Evolutionary conservation across 64 coral and sea anemone species (phyloP), one percentile per base, ranked within the genome.

Genomic region (Montipora sp.): DNA sequence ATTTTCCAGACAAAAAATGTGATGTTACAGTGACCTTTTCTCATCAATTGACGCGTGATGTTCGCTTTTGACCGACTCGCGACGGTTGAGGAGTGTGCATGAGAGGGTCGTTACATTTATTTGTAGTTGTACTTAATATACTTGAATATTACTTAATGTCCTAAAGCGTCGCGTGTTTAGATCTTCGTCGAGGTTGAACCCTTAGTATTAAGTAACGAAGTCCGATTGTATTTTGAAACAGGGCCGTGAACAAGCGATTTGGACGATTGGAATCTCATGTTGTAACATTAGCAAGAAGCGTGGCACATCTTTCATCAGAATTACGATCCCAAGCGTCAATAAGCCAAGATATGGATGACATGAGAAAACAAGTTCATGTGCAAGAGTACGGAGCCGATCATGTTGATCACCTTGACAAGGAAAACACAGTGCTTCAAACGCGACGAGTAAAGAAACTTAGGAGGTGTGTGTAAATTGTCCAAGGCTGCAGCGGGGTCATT

Each of bases 171-270:
- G 4, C 53, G 53, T 57, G 11, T 11, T 57, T 8, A 57, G 53
- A 6, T 8, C 6, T 57, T 57, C 11, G 0, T 57, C 53, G 53
- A 57, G 53, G 53, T 8, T 57, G 6, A 36, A 1, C 3, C 7
- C 53, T 57, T 3, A 57, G 11, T 57, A 57, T 8, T 57, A 57
- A 57, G 53, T 57, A 6, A 8, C 1, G 11, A n/a, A 8, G 53
- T 57, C 11, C 11, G 6, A 57, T 11, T 57, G 14, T 63, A 14
- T 80, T 20, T 70, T 18, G 3, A 47, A 85, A 72, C 77, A 99
- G 98, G 55, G 89, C 98, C 74, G 98, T 99, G 7, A 99, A 93
- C 51, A 96, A 96, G 14, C 65, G 98, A 15, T 99, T 99, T 78
- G 81, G 81, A 63, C 94, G 98, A 13, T 59, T 99, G 11, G 98